Percentiles rank a stretch among this genome's conserved stretches.
These are phyloP conservation scores for Drepana arcuata DNA, from an alignment of 1,140 invertebrate species.

Conservation along the genomic window DNA sequence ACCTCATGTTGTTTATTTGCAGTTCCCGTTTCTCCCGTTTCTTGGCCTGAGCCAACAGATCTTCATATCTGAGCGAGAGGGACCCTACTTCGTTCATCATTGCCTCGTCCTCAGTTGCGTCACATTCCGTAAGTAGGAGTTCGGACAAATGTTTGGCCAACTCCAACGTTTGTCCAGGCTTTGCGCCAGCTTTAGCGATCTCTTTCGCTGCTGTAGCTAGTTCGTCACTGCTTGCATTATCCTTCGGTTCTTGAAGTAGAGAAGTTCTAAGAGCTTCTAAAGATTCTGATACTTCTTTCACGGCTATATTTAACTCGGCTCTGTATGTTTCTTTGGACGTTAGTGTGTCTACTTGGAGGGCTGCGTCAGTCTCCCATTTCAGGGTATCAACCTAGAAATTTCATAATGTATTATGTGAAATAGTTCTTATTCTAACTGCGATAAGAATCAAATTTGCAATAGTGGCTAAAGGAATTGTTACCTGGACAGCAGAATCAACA, in stretches of 20 bases:
- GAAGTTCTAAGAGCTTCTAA: constrained; percentile 42
- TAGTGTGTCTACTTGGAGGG: constrained; percentile 86
- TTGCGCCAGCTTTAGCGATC: constrained; percentile 56
- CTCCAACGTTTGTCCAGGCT: constrained; percentile 72
- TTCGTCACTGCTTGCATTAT: constrained; percentile 45
- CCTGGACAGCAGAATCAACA: constrained; percentile 56
- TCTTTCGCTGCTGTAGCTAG: constrained; percentile 56
- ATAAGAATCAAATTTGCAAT: no score
- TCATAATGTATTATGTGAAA: background rate
- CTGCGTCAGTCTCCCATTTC: constrained; percentile 81
- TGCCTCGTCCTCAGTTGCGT: constrained; percentile 77
- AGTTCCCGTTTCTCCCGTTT: constrained; percentile 82
- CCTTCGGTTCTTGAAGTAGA: constrained; percentile 37
- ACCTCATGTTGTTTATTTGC: constrained; percentile 82
- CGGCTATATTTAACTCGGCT: constrained; percentile 79
- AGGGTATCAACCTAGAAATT: constrained; percentile 79
- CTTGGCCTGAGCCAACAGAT: constrained; percentile 79
- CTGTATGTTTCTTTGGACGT: constrained; percentile 86
- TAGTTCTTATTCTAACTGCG: no score
- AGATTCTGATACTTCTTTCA: constrained; percentile 61
- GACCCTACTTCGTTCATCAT: constrained; percentile 77
- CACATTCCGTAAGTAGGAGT: constrained; percentile 81
- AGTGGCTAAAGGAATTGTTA: constrained; percentile 8
- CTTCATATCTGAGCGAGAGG: constrained; percentile 78
- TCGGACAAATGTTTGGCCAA: constrained; percentile 84